Conservation (phyloP, 1,140 invertebrate genomes). For the Sarcophaga peregrina region DNA sequence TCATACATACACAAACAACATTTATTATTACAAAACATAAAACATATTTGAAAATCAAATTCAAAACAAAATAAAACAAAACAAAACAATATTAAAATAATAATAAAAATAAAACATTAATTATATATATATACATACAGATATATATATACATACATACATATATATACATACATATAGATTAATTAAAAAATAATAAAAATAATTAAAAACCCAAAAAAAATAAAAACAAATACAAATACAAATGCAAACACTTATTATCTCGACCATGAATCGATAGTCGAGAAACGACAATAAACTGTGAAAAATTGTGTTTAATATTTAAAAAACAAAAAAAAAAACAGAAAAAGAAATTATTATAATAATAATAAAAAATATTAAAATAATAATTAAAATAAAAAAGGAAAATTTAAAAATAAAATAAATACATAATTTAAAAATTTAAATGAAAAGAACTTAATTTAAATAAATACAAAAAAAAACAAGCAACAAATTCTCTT, state of each 20-base stretch:
- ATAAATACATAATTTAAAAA: slow-evolving; percentile 45
- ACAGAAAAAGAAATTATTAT: slow-evolving; percentile 35
- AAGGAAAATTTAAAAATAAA: slow-evolving; percentile 34
- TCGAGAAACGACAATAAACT: slow-evolving; percentile 68
- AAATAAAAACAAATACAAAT: slow-evolving; percentile 31
- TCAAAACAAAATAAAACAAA: too few relatives aligned
- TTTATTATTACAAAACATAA: too few relatives aligned
- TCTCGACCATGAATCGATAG: slow-evolving; percentile 65
- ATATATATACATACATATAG: slow-evolving; percentile 8
- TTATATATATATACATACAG: too few relatives aligned
- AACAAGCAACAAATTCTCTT: slow-evolving; percentile 40
- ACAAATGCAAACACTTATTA: slow-evolving; percentile 55
- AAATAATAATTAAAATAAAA: slow-evolving; percentile 54
- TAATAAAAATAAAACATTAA: too few relatives aligned
- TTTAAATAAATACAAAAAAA: slow-evolving; percentile 49
- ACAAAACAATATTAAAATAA: too few relatives aligned
- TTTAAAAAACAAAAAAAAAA: slow-evolving; percentile 47
- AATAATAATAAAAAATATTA: slow-evolving; percentile 44
- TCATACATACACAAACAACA: too few relatives aligned
- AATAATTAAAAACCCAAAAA: slow-evolving; percentile 22
- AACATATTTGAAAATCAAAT: too few relatives aligned
- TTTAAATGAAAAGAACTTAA: slow-evolving; percentile 46
- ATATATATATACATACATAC: too few relatives aligned
- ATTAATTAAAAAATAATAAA: slow-evolving; percentile 20
- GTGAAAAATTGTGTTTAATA: slow-evolving; percentile 65